Evolutionary conservation across 2,888 invertebrate genomes (phyloP).

Genomic region (Aporophyla lueneburgensis): DNA sequence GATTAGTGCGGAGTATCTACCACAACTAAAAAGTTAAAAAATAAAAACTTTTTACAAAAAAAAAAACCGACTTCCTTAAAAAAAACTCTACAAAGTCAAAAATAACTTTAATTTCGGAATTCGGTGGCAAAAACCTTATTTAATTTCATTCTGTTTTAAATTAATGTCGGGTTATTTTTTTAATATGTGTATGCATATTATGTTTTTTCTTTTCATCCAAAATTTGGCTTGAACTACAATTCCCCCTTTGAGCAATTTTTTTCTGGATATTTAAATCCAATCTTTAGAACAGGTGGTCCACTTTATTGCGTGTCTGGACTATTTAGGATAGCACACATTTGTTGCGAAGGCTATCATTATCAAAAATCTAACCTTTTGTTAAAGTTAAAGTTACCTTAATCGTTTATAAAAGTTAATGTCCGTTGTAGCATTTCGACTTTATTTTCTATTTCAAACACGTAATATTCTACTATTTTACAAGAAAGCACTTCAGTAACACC

Average conservation of each 20-base stretch:
- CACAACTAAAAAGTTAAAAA: too few relatives aligned
- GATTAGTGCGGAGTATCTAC: too few relatives aligned
- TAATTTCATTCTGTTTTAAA: too few relatives aligned
- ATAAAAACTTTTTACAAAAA: too few relatives aligned
- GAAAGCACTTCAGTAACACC: constrained; percentile 16
- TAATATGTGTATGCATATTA: too few relatives aligned
- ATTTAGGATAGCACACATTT: constrained; percentile 31
- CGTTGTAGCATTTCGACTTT: not conserved
- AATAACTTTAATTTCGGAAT: too few relatives aligned
- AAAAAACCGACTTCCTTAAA: too few relatives aligned
- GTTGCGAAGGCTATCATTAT: constrained; percentile 15
- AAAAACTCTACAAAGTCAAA: too few relatives aligned
- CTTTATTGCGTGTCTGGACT: constrained; percentile 34
- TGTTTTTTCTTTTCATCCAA: not conserved
- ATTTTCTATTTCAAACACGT: constrained; percentile 3
- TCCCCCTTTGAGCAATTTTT: not conserved
- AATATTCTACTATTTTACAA: not conserved
- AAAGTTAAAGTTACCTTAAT: not conserved
- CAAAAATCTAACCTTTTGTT: constrained; percentile 7
- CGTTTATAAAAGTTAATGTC: not conserved
- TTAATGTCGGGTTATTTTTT: too few relatives aligned
- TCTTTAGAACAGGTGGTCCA: constrained; percentile 16
- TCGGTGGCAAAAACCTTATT: too few relatives aligned
- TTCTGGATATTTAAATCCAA: constrained; percentile 24
- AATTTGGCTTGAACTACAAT: not conserved